Evolutionary conservation across 2,113 vertebrate genomes (phyloP).

Genomic region (Meles meles): DNA sequence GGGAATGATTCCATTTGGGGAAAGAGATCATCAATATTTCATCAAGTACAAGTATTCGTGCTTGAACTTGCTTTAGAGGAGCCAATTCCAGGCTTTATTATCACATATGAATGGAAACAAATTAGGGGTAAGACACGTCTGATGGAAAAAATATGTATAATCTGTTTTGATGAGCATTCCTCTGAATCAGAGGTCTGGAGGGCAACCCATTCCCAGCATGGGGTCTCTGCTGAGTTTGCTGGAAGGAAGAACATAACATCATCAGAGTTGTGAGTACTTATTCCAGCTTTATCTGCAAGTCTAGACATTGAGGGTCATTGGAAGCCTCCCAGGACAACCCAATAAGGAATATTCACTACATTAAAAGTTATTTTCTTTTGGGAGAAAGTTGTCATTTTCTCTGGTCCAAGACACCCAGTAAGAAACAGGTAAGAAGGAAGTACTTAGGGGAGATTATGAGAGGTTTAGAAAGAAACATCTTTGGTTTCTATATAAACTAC

Average conservation of each 20-base stretch:
- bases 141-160: neutral
- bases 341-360: neutral
- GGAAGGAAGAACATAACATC: neutral
- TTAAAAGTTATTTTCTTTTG: neutral
- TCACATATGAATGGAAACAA: neutral
- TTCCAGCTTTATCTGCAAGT: neutral
- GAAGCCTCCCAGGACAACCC: neutral
- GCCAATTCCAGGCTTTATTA: neutral
- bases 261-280: neutral
- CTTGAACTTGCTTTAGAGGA: constrained; percentile 29
- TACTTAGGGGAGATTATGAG: neutral
- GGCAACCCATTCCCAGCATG: neutral
- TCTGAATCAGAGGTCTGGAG: neutral
- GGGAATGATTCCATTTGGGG: neutral
- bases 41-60: neutral
- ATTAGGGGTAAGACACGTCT: neutral
- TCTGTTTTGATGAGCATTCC: neutral
- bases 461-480: neutral
- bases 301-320: neutral
- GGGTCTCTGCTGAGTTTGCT: neutral
- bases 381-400: neutral
- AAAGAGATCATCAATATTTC: neutral
- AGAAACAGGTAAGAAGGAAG: neutral
- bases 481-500: neutral
- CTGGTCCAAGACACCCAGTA: neutral